Percentiles rank a stretch among this genome's conserved stretches.
Conservation (phyloP, 2,888 invertebrate genomes). For the Dicycla oo region DNA sequence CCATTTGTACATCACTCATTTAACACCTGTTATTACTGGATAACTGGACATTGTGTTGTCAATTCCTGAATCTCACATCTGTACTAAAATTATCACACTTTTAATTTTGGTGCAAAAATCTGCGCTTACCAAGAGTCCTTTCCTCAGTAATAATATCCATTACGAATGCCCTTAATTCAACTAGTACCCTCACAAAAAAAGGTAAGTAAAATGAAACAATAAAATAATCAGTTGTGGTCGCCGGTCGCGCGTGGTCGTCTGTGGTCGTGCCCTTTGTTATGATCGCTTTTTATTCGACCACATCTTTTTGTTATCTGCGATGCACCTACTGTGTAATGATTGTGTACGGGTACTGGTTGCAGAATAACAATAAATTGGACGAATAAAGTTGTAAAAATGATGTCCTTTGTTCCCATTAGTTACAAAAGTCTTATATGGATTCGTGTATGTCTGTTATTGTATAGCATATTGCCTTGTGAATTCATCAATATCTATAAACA, state of each 20-base stretch:
- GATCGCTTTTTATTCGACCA: conserved; percentile 79
- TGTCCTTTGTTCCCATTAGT: neutral
- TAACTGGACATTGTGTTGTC: neutral
- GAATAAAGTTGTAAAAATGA: conserved; percentile 1
- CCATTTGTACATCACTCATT: neutral
- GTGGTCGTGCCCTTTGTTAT: conserved; percentile 81
- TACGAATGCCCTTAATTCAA: conserved; percentile 35
- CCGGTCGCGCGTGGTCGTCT: conserved; percentile 60
- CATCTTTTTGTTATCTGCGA: conserved; percentile 82
- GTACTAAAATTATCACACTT: neutral
- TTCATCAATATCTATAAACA: neutral
- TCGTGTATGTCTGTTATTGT: neutral
- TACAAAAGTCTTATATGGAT: too few relatives aligned
- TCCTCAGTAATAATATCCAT: conserved; percentile 16
- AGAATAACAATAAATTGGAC: conserved; percentile 44
- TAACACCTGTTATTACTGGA: too few relatives aligned
- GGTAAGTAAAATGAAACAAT: conserved; percentile 70
- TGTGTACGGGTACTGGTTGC: conserved; percentile 74
- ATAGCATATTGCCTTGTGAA: neutral
- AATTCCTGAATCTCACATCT: neutral
- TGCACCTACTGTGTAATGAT: conserved; percentile 82
- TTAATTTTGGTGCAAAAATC: neutral
- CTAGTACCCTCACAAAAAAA: conserved; percentile 37
- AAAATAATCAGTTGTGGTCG: conserved; percentile 75
- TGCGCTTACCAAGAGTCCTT: neutral